phyloP scores from a whole-genome alignment of 2,888 invertebrate genomes.

The Trachelus stipa region DNA sequence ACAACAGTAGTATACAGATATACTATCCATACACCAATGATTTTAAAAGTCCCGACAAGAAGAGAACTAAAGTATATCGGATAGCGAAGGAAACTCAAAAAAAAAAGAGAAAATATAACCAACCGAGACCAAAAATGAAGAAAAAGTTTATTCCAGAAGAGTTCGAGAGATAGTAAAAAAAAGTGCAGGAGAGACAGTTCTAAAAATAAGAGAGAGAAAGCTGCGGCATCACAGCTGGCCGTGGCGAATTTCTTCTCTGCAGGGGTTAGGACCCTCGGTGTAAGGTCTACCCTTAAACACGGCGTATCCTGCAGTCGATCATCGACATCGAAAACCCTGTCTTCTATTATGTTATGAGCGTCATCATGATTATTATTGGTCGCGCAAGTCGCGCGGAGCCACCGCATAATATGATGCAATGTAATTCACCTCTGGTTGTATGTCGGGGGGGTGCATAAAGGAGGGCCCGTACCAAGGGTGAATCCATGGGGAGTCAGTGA shows the following conservation, averaged over 20 bases:
- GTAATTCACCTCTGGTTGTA: slow-evolving; percentile 9
- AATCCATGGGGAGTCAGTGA: slow-evolving; percentile 18
- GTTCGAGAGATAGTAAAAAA: slow-evolving; percentile 1
- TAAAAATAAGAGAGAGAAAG: slow-evolving; percentile 23
- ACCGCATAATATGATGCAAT: slow-evolving; percentile 18
- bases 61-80: no score
- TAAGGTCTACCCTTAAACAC: background rate
- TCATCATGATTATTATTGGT: slow-evolving; percentile 34
- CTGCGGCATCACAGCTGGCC: slow-evolving; percentile 59
- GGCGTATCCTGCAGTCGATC: slow-evolving; percentile 35
- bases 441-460: slow-evolving; percentile 10
- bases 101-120: no score
- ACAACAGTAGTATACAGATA: slow-evolving; percentile 18
- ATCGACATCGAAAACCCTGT: slow-evolving; percentile 36
- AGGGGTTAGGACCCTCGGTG: slow-evolving; percentile 42
- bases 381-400: slow-evolving; percentile 24
- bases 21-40: no score
- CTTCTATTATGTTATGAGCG: slow-evolving; percentile 42
- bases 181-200: background rate
- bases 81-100: no score
- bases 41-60: no score
- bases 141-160: background rate
- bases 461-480: slow-evolving; percentile 16
- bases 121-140: no score
- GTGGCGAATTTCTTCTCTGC: slow-evolving; percentile 57